These are phyloP conservation scores for Dryoscopus gambensis DNA, from an alignment of 2,113 vertebrate genomes.

Conservation along the genomic window DNA sequence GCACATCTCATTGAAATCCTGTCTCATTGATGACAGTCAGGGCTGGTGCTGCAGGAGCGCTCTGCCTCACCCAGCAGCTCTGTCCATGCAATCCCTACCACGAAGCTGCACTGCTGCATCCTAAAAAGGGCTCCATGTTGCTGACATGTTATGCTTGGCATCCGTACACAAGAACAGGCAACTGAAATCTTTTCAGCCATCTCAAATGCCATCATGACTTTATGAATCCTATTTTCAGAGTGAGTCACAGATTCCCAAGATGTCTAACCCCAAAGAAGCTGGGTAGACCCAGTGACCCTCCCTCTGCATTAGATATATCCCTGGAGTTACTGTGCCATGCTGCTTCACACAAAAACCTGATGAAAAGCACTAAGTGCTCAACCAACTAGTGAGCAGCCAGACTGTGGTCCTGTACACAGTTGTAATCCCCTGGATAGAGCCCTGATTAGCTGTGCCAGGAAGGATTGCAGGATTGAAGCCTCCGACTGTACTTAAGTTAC, in stretches of 20 bases:
- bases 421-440: rapidly evolving
- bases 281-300: background rate
- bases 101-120: background rate
- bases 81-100: background rate
- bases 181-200: background rate
- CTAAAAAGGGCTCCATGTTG: background rate
- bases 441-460: background rate
- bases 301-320: background rate
- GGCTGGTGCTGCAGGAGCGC: background rate
- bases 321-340: background rate
- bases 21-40: background rate
- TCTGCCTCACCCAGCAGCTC: background rate
- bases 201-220: background rate
- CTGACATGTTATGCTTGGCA: rapidly evolving
- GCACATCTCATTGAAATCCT: background rate
- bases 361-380: background rate
- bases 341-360: background rate
- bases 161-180: background rate
- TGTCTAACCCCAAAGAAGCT: background rate
- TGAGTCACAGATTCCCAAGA: background rate
- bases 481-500: too few relatives aligned
- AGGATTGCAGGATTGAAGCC: background rate
- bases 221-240: background rate
- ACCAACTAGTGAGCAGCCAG: background rate
- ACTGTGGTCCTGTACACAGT: background rate